A percentile compares a stretch with the other conserved stretches of the same genome.
Evolutionary conservation across 2,797 vertebrate species (phyloP).

Genomic region (Rallus crepitans): DNA sequence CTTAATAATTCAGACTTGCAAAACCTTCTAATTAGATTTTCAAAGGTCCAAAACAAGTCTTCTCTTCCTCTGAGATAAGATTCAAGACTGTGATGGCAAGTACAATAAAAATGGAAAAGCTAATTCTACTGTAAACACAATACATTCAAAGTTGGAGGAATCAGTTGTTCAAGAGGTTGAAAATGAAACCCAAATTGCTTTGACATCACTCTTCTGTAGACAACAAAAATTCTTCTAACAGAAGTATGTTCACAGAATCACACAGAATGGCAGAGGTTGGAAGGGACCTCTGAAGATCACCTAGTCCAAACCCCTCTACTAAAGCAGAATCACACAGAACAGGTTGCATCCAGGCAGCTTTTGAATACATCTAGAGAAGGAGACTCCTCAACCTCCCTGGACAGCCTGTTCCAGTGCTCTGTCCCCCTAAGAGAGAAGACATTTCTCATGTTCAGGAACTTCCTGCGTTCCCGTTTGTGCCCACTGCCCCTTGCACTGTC

Average conservation of each 20-base stretch:
- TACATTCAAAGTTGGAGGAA: background rate
- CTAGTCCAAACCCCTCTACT: too few species aligned
- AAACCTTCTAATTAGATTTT: background rate
- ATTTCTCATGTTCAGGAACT: too few species aligned
- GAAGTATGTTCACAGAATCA: background rate
- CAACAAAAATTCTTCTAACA: background rate
- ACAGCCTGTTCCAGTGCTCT: too few species aligned
- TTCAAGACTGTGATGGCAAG: background rate
- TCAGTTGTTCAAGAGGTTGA: background rate
- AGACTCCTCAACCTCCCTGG: too few species aligned
- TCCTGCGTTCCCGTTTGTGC: too few species aligned
- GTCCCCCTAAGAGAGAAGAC: too few species aligned
- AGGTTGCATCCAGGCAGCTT: too few species aligned
- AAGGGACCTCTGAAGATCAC: too few species aligned
- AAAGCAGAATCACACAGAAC: too few species aligned
- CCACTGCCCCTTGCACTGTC: too few species aligned
- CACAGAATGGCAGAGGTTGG: too few species aligned
- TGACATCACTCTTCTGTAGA: background rate
- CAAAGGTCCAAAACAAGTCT: background rate
- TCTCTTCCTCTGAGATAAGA: background rate
- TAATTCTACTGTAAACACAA: background rate
- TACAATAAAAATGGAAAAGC: background rate
- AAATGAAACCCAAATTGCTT: background rate
- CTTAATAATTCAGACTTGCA: background rate
- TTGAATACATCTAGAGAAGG: too few species aligned